Percentiles rank a stretch among this genome's conserved stretches.
Conservation (phyloP, 2,888 invertebrate species). For the Camptogramma bilineatum region DNA sequence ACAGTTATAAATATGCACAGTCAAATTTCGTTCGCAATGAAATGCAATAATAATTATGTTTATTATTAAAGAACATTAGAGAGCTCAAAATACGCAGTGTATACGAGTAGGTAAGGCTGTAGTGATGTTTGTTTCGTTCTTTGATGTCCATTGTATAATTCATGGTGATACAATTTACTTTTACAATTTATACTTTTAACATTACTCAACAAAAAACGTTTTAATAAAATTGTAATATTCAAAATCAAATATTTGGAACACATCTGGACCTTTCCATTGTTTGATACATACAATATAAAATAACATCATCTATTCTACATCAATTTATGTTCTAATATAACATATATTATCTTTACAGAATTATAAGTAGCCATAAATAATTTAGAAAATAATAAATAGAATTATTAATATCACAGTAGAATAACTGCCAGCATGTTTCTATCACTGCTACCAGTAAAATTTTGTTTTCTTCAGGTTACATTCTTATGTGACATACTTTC, state of each 20-base stretch:
- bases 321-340: constrained; percentile 45
- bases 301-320: constrained; percentile 72
- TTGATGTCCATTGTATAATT: constrained; percentile 40
- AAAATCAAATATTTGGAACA: constrained; percentile 80
- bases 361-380: constrained; percentile 72
- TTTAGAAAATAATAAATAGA: constrained; percentile 80
- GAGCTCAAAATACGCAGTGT: constrained; percentile 60
- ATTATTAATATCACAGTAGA: constrained; percentile 85
- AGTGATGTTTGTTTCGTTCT: constrained; percentile 62
- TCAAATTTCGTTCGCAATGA: constrained; percentile 61
- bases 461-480: constrained; percentile 8
- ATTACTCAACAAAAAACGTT: constrained; percentile 64
- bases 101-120: constrained; percentile 58
- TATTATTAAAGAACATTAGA: constrained; percentile 60
- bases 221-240: constrained; percentile 67
- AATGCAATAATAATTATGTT: constrained; percentile 60
- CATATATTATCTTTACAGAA: constrained; percentile 36
- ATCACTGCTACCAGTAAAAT: constrained; percentile 32
- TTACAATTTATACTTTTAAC: constrained; percentile 51
- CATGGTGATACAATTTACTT: constrained; percentile 38
- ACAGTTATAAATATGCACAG: constrained; percentile 57
- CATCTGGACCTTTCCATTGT: constrained; percentile 72
- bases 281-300: constrained; percentile 66
- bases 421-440: constrained; percentile 75
- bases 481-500: background rate